Base-by-base conservation (phyloP, 2,113 vertebrate genomes). In the Phalacrocorax pelagicus region DNA sequence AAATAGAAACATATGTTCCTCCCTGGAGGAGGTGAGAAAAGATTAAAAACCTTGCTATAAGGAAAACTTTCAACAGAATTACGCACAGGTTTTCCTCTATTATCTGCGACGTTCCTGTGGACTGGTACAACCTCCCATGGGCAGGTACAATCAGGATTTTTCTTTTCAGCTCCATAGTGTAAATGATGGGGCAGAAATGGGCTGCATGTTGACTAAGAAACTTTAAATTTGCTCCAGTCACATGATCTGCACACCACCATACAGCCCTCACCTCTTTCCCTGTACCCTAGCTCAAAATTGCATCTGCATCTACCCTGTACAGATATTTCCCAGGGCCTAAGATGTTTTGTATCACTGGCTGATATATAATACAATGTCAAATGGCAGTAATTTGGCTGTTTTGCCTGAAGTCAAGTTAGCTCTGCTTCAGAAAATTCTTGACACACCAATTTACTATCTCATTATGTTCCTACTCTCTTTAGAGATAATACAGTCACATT, bases 361-460 rank as follows among this genome's bases (percentile, higher is more conserved):
- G 65, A 92, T 81, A 32, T 10, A 66, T n/a, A 83, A 74, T 4
- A n/a, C 3, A 1, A 57, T 74, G 59, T 86, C 63, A 91, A 73
- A 94, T 40, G 52, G 55, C 83, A 95, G 61, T 20, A 94, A 42
- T 88, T 86, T 63, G 72, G 59, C 57, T 92, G 74, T 86, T 92
- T 96, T 86, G 89, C 93, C 67, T 74, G 52, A 81, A 91, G 95
- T 70, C 51, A 94, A 77, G 52, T 79, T 86, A 73, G 72, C 51
- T 91, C 72, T 89, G 77, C 95, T 96, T 95, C 89, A 91, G 86
- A 89, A 94, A 89, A 74, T 91, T 79, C 83, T 94, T 92, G 86
- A 89, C 80, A 89, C 32, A 22, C 38, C 84, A 91, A 88, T 96
- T 96, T 96, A 91, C 80, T 78, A 84, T 86, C 51, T 95, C 69